These are phyloP conservation scores for Carabus problematicus DNA, from an alignment of 2,888 invertebrate genomes.

Conservation along the genomic window DNA sequence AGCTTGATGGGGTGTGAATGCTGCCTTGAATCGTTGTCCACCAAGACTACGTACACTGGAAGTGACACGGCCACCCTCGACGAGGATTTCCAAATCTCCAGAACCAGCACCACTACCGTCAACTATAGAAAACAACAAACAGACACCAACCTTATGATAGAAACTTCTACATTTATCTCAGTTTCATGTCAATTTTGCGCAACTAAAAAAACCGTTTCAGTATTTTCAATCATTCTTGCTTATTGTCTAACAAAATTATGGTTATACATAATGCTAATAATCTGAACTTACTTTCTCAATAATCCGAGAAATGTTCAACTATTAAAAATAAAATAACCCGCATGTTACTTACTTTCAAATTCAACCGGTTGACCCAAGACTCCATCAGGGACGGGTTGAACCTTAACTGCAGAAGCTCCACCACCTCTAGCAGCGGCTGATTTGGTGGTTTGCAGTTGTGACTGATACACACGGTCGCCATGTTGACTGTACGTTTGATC, in stretches of 20 bases:
- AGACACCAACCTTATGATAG: neutral
- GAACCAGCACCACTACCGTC: slow-evolving; percentile 96
- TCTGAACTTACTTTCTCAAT: too few species aligned
- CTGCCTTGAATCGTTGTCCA: slow-evolving; percentile 86
- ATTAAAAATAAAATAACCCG: neutral
- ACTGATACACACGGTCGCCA: slow-evolving; percentile 42
- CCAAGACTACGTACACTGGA: slow-evolving; percentile 92
- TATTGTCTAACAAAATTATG: too few species aligned
- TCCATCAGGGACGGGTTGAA: slow-evolving; percentile 87
- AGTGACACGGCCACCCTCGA: slow-evolving; percentile 93
- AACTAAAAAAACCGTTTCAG: too few species aligned
- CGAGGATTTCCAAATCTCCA: slow-evolving; percentile 94
- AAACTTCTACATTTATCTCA: neutral
- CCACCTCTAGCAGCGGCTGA: slow-evolving; percentile 63
- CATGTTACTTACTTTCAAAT: slow-evolving; percentile 82
- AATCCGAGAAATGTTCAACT: neutral
- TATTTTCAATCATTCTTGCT: too few species aligned
- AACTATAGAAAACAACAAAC: slow-evolving; percentile 65
- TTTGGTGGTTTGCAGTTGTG: slow-evolving; percentile 15
- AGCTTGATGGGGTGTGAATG: slow-evolving; percentile 90
- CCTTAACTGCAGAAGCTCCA: slow-evolving; percentile 85
- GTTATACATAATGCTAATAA: too few species aligned
- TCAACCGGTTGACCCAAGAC: slow-evolving; percentile 90
- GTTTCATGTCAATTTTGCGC: too few species aligned
- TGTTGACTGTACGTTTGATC: slow-evolving; percentile 53